Conservation (phyloP, 1,140 invertebrate genomes). For the Pachypeltis micranthus region DNA sequence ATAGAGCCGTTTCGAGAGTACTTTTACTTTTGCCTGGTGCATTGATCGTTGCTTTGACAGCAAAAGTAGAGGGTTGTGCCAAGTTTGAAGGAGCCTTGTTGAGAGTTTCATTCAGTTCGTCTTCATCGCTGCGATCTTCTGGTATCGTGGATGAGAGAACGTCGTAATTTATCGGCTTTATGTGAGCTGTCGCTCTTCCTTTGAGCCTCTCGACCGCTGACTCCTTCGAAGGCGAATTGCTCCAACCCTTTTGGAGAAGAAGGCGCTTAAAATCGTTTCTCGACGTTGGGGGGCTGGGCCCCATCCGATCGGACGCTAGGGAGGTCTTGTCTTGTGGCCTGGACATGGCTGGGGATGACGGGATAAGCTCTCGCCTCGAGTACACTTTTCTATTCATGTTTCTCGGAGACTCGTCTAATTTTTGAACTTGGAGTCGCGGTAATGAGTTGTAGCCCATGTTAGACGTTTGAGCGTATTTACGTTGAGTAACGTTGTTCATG, state of each 20-base stretch:
- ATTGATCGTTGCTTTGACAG: conserved; percentile 23
- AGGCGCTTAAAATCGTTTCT: conserved; percentile 64
- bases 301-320: conserved; percentile 16
- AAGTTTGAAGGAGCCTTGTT: neutral
- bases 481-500: conserved; percentile 11
- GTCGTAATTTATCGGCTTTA: conserved; percentile 43
- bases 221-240: conserved; percentile 38
- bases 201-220: conserved; percentile 68
- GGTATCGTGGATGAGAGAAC: conserved; percentile 72
- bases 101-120: conserved; percentile 28
- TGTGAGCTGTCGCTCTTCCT: conserved; percentile 25
- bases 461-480: neutral
- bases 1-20: conserved; percentile 25
- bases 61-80: conserved; percentile 14
- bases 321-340: conserved; percentile 10
- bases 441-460: conserved; percentile 14
- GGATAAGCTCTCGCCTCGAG: neutral
- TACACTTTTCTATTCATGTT: conserved; percentile 18
- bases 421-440: conserved; percentile 18
- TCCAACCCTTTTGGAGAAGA: conserved; percentile 42
- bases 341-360: neutral
- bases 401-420: conserved; percentile 19
- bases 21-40: conserved; percentile 17
- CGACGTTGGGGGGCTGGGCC: conserved; percentile 27
- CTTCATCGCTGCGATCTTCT: conserved; percentile 65